Base-by-base conservation (phyloP, 2,797 vertebrate genomes). In the Ctenosaura bakeri region DNA sequence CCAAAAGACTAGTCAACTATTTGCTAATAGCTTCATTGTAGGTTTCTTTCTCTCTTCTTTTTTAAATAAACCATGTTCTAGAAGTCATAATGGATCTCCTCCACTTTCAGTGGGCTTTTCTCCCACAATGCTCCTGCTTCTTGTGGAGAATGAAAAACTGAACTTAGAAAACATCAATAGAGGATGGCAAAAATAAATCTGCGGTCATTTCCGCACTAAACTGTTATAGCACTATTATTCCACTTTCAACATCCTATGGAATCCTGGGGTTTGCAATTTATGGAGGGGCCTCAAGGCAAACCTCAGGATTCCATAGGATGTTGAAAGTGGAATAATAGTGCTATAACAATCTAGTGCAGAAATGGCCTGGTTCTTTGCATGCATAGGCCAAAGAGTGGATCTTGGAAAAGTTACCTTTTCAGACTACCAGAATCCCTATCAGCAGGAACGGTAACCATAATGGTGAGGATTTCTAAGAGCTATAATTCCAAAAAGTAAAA, bases 121-220 rank as follows among this genome's bases (percentile, higher is more conserved):
- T 92, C 56, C 69, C 32, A 66, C 0, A 0, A 64, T 89, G 88
- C 16, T 29, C 26, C 26, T 46, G 35, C 12, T 81, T 16, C 64
- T 35, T 4, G 59, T 69, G 5, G 89, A 0, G 0, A 3, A 5
- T 0, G 0, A 4, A 13, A 42, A 64, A 20, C 1, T 64, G 50
- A 77, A 87, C 66, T 88, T 80, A 6, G 50, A 93, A 77, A 22
- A 77, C 13, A 69, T 86, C 81, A 38, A 38, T 26, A 2, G 59
- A 14, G 46, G 35, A 78, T 0, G 0, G 64, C 81, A 42, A 22
- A 86, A 24, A 32, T 32, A 85, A 80, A n/a, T 86, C 83, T 42
- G 42, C 3, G 4, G 42, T 46, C 42, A 46, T 46, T 46, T 46
- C 42, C 2, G 4, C 42, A 46, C 42, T 46, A 46, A 46, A 46